Percentiles rank a stretch among this genome's conserved stretches.
Evolutionary conservation across 1,140 invertebrate genomes (phyloP).

Genomic region (Mya arenaria): DNA sequence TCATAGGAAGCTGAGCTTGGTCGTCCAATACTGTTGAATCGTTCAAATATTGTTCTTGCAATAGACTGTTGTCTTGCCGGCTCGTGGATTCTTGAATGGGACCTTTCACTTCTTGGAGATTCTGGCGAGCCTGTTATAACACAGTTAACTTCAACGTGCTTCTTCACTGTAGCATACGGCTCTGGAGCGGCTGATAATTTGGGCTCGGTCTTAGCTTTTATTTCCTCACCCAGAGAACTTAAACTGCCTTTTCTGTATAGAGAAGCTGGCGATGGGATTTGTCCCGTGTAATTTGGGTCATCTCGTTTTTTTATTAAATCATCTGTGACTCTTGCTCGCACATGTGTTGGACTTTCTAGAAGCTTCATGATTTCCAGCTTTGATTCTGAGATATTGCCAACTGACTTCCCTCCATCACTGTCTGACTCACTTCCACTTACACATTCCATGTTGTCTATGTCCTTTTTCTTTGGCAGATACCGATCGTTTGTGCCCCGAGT

Average conservation of each 20-base stretch:
- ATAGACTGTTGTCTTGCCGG: not conserved
- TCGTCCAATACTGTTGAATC: not conserved
- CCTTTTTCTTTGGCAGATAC: constrained; percentile 1
- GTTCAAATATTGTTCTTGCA: not conserved
- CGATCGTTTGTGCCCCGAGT: not conserved
- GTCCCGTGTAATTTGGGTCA: not conserved
- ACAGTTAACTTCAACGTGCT: not conserved
- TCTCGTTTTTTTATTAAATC: not conserved
- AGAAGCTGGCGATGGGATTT: not conserved
- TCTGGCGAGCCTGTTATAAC: not conserved
- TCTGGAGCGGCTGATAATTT: too few species aligned
- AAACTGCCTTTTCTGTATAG: not conserved
- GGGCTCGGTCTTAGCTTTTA: not conserved
- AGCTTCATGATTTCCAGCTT: constrained; percentile 51
- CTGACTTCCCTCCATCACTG: constrained; percentile 7
- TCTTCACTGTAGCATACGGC: too few species aligned
- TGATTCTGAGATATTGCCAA: constrained; percentile 13
- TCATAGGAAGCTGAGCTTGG: constrained; percentile 14
- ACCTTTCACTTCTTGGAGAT: not conserved
- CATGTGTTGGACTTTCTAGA: constrained; percentile 44
- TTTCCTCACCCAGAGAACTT: not conserved
- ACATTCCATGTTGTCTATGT: constrained; percentile 24
- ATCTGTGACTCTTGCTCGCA: constrained; percentile 20
- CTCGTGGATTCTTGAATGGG: not conserved
- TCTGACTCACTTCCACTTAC: constrained; percentile 49